Evolutionary conservation across 1,140 invertebrate genomes (phyloP).

Genomic region (Samia ricini): DNA sequence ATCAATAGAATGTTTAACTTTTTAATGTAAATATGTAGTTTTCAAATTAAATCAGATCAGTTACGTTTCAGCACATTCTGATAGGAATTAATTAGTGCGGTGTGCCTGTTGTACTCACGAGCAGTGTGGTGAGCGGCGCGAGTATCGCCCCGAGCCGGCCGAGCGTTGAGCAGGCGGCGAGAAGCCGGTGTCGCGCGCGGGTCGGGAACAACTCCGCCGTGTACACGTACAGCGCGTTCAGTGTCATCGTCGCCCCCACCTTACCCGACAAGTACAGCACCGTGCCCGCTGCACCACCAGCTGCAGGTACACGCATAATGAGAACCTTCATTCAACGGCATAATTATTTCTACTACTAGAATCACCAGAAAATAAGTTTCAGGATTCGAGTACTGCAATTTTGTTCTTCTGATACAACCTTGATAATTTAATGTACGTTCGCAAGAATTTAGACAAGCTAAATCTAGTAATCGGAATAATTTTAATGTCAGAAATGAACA

Average conservation of each 20-base stretch:
- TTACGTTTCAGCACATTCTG: too few relatives aligned
- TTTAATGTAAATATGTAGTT: too few relatives aligned
- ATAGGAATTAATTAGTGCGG: too few relatives aligned
- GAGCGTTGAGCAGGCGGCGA: constrained; percentile 55
- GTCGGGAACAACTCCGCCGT: constrained; percentile 68
- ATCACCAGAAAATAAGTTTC: too few relatives aligned
- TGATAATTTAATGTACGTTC: too few relatives aligned
- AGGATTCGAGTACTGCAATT: too few relatives aligned
- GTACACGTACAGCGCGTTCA: constrained; percentile 68
- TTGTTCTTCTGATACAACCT: too few relatives aligned
- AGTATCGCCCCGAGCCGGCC: constrained; percentile 57
- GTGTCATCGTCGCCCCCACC: constrained; percentile 59
- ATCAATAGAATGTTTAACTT: background rate
- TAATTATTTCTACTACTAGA: too few relatives aligned
- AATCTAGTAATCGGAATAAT: too few relatives aligned
- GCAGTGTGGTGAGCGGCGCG: constrained; percentile 52
- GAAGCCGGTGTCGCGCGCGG: constrained; percentile 54
- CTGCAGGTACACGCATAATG: constrained; percentile 23
- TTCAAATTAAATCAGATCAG: too few relatives aligned
- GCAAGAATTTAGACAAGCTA: too few relatives aligned
- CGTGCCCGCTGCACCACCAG: constrained; percentile 29
- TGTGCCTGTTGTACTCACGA: constrained; percentile 40
- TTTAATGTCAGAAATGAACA: too few relatives aligned
- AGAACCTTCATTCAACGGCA: background rate
- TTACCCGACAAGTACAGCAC: constrained; percentile 57